Conservation (phyloP, 2,888 invertebrate genomes). For the Tetrapedia diversipes region DNA sequence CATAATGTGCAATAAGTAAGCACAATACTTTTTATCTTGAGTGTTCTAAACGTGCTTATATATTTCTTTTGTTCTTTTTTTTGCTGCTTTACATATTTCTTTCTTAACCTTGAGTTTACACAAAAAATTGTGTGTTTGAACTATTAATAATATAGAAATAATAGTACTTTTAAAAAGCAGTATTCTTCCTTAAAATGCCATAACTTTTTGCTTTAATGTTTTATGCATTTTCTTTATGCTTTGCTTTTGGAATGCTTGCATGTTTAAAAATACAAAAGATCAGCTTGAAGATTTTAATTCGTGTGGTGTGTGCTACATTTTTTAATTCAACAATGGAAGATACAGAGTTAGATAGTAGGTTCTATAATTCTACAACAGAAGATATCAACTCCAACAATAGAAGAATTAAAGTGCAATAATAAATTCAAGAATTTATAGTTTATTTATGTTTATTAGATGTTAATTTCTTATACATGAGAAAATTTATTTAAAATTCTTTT, state of each 20-base stretch:
- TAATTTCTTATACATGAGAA: background rate
- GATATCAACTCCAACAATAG: background rate
- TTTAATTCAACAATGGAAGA: slow-evolving; percentile 16
- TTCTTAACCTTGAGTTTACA: slow-evolving; percentile 20
- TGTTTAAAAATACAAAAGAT: slow-evolving; percentile 3
- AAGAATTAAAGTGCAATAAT: background rate
- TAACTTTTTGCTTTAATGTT: background rate
- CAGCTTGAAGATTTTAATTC: slow-evolving; percentile 3
- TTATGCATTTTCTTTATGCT: slow-evolving; percentile 30
- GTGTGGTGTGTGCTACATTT: background rate
- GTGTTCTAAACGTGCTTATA: slow-evolving; percentile 40
- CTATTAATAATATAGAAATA: background rate
- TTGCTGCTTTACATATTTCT: slow-evolving; percentile 18
- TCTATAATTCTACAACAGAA: background rate
- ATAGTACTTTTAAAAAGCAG: background rate
- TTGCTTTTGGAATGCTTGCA: slow-evolving; percentile 26
- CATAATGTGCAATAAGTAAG: slow-evolving; percentile 64
- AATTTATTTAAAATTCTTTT: background rate
- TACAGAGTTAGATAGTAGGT: background rate
- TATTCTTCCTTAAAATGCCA: background rate
- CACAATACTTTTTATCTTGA: slow-evolving; percentile 52
- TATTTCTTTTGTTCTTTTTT: slow-evolving; percentile 4
- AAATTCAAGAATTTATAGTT: background rate
- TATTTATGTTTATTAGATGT: background rate
- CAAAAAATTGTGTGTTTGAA: slow-evolving; percentile 15